A percentile compares a stretch with the other conserved stretches of the same genome.
These are phyloP conservation scores for Dysmachus trigonus DNA, from an alignment of 2,888 invertebrate species.

Conservation along the genomic window DNA sequence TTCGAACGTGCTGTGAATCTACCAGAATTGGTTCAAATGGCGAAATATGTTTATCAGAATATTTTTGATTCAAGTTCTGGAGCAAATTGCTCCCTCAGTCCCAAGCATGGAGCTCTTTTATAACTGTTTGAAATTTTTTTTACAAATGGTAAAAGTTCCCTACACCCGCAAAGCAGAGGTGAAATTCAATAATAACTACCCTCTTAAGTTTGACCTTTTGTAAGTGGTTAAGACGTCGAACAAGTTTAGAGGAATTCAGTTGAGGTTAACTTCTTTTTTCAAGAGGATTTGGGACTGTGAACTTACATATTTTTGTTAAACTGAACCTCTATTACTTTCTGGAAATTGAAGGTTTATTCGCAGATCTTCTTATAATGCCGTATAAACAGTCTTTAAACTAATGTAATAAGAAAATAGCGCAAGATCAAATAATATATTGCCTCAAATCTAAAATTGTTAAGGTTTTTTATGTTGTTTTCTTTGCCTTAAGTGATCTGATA, in stretches of 20 bases:
- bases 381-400: too few species aligned
- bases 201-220: background rate
- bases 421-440: too few species aligned
- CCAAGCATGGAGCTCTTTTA: conserved; percentile 11
- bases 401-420: too few species aligned
- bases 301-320: too few species aligned
- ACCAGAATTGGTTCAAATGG: conserved; percentile 18
- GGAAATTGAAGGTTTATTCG: too few species aligned
- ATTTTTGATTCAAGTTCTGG: background rate
- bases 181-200: background rate
- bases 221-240: background rate
- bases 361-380: too few species aligned
- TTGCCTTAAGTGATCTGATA: too few species aligned
- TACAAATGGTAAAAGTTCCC: background rate
- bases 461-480: too few species aligned
- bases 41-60: conserved; percentile 35
- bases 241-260: background rate
- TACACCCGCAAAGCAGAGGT: background rate
- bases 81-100: background rate
- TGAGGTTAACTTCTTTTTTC: background rate
- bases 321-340: too few species aligned
- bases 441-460: too few species aligned
- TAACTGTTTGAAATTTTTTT: conserved; percentile 1
- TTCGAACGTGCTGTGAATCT: conserved; percentile 48
- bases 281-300: background rate